phyloP scores from a whole-genome alignment of 2,797 vertebrate species.

The Sus cebifrons region DNA sequence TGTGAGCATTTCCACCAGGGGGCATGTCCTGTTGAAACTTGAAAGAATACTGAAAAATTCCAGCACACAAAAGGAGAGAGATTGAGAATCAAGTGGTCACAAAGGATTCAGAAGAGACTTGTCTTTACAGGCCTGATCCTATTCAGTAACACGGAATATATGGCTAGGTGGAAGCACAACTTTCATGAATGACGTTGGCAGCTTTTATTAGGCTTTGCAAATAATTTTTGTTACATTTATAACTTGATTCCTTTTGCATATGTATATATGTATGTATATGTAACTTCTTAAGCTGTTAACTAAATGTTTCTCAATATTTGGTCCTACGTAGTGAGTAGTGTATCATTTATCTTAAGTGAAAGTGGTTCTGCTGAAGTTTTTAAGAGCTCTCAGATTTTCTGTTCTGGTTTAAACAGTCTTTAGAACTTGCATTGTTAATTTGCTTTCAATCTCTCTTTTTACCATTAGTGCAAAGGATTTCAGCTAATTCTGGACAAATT shows the following conservation, averaged over 20 bases:
- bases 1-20: conserved; percentile 68
- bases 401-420: conserved; percentile 15
- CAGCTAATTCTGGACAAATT: background rate
- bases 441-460: conserved; percentile 3
- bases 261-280: background rate
- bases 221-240: conserved; percentile 36
- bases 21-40: conserved; percentile 68
- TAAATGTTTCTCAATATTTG: conserved; percentile 54
- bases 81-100: background rate
- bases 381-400: conserved; percentile 4
- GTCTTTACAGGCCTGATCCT: background rate
- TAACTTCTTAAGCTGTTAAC: conserved; percentile 8
- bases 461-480: conserved; percentile 18
- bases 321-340: conserved; percentile 6
- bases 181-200: background rate
- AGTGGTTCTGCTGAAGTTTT: background rate
- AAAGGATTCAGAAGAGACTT: conserved; percentile 28
- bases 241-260: conserved; percentile 20
- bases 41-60: conserved; percentile 36
- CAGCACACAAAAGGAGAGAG: conserved; percentile 14
- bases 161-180: background rate
- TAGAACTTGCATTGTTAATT: conserved; percentile 17
- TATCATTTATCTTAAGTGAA: conserved; percentile 39
- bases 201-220: conserved; percentile 39
- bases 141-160: background rate